Base-by-base conservation (phyloP, 23 tunicate species). In the Trididemnum clinides region DNA sequence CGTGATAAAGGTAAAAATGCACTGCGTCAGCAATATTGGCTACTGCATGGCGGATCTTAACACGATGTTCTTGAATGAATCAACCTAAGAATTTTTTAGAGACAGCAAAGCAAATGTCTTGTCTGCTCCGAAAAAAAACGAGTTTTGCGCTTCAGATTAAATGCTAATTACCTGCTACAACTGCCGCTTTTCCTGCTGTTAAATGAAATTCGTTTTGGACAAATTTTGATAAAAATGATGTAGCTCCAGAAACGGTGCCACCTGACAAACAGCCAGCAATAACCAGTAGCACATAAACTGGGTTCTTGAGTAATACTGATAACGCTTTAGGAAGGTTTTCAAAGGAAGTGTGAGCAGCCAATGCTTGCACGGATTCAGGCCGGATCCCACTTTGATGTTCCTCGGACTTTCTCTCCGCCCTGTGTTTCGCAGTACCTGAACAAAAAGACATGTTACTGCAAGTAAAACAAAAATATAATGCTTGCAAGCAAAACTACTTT, bases 141-240 rank as follows among this genome's bases (percentile, higher is more conserved):
- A n/a, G n/a, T n/a, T n/a, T n/a, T n/a, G n/a, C n/a, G n/a, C n/a
- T n/a, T n/a, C n/a, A n/a, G n/a, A n/a, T n/a, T n/a, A n/a, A n/a
- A n/a, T n/a, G n/a, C n/a, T n/a, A n/a, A n/a, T n/a, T 69, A 85
- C 98, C 98, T 69, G 98, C 84, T 2, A 84, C n/a, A 2, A 93
- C 54, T 15, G 98, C 98, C 6, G 98, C 92, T 3, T 77, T 39
- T 2, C 98, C 98, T 26, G 98, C 98, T 27, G 93, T 82, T 36
- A 27, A 26, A 50, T 76, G 86, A 80, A 89, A 93, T 36, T 79
- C 89, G 49, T 84, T 93, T 78, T 93, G 81, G 33, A 89, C 87
- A 0, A 89, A 84, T 57, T 93, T 93, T 39, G 98, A 87, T 29
- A 90, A 33, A 75, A 93, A 93, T 1, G 98, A 92, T 12, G 89